Evolutionary conservation across 2,888 invertebrate species (phyloP).

Genomic region (Heliconius ismenius): DNA sequence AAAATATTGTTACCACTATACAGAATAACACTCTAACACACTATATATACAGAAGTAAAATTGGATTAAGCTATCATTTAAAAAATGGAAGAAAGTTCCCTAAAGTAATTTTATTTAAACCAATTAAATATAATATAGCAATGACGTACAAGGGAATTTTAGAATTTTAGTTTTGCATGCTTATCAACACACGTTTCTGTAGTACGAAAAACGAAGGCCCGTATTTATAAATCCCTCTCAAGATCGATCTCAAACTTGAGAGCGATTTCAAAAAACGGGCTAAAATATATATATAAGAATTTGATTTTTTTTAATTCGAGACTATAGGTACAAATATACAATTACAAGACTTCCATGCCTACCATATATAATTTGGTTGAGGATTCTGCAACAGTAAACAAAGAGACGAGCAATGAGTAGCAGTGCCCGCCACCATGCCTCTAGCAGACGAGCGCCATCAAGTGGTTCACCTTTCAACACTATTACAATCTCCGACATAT

Average conservation of each 20-base stretch:
- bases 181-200: too few species aligned
- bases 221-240: too few species aligned
- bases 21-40: too few species aligned
- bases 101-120: too few species aligned
- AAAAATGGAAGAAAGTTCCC: not conserved
- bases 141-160: not conserved
- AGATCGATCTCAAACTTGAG: too few species aligned
- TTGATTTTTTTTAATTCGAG: too few species aligned
- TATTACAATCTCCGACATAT: conserved; percentile 60
- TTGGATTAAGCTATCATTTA: not conserved
- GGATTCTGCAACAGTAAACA: conserved; percentile 52
- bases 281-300: too few species aligned
- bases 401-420: conserved; percentile 76
- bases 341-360: conserved; percentile 21
- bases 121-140: too few species aligned
- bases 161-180: too few species aligned
- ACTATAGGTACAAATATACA: not conserved
- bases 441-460: conserved; percentile 72
- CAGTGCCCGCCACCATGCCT: conserved; percentile 79
- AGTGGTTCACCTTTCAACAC: conserved; percentile 71
- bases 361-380: conserved; percentile 49
- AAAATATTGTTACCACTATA: not conserved
- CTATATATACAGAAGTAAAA: conserved; percentile 7
- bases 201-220: too few species aligned
- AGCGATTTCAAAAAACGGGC: too few species aligned